A percentile compares a stretch with the other conserved stretches of the same genome.
Conservation (phyloP, 92 coral and sea anemone species). For the Phenganax stokvisi region DNA sequence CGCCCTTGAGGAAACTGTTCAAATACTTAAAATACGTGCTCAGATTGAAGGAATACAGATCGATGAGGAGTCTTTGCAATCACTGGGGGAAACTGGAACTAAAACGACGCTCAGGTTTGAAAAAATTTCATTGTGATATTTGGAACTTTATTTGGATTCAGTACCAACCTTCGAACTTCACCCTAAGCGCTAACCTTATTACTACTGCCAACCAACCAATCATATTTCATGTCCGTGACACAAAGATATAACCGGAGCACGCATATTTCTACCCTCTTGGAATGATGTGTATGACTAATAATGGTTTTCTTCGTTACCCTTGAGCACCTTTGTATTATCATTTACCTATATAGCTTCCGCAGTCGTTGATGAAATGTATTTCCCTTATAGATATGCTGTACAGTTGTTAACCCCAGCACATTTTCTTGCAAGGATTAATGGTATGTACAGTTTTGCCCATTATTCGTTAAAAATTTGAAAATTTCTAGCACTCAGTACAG, state of each 20-base stretch:
- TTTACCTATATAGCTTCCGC: neutral
- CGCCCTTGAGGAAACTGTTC: conserved; percentile 92
- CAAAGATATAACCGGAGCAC: too few relatives aligned
- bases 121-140: too few relatives aligned
- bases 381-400: conserved; percentile 71
- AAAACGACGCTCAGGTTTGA: conserved; percentile 81
- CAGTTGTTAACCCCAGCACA: conserved; percentile 92
- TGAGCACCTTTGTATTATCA: neutral
- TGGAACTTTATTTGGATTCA: neutral
- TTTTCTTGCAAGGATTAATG: conserved; percentile 91
- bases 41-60: conserved; percentile 91
- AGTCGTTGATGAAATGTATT: neutral
- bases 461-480: neutral
- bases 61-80: conserved; percentile 77
- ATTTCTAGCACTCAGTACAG: too few relatives aligned
- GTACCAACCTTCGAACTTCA: neutral
- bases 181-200: neutral
- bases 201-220: too few relatives aligned
- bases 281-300: too few relatives aligned
- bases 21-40: conserved; percentile 86
- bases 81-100: conserved; percentile 90
- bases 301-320: neutral
- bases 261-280: too few relatives aligned
- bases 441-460: conserved; percentile 39
- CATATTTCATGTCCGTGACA: too few relatives aligned